A percentile compares a stretch with the other conserved stretches of the same genome.
These are phyloP conservation scores for Noctua pronuba DNA, from an alignment of 2,888 invertebrate species.

Conservation along the genomic window DNA sequence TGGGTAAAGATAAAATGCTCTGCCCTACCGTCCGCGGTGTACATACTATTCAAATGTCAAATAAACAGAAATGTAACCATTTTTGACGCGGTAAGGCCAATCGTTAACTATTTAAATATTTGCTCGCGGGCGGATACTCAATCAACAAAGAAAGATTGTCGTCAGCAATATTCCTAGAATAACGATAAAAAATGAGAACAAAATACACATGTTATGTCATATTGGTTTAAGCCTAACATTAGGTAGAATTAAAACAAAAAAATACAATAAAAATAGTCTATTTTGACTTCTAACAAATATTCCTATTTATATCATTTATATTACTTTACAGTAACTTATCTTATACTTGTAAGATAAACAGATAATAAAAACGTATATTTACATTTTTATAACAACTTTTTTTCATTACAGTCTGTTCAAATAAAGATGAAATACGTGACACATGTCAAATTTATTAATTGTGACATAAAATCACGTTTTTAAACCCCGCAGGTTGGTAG, in stretches of 20 bases:
- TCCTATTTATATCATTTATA: conserved; percentile 19
- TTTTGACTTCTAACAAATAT: conserved; percentile 25
- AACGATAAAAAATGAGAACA: conserved; percentile 3
- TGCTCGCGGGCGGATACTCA: conserved; percentile 12
- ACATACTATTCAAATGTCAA: background rate
- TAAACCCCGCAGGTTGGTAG: no score
- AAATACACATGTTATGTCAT: no score
- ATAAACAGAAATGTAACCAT: background rate
- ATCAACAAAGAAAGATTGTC: conserved; percentile 1
- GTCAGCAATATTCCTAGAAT: background rate
- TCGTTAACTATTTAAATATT: background rate
- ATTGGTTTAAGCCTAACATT: background rate
- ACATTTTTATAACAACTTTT: conserved; percentile 39
- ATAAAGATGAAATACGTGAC: background rate
- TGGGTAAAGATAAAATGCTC: background rate
- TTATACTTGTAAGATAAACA: conserved; percentile 12
- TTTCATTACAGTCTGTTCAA: conserved; percentile 4
- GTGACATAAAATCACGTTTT: background rate
- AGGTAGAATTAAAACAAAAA: conserved; percentile 3
- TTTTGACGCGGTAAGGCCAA: background rate
- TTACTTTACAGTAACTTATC: conserved; percentile 37
- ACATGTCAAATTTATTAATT: background rate
- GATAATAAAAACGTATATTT: conserved; percentile 34
- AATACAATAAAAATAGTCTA: conserved; percentile 1
- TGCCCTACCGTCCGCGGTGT: background rate